These are phyloP conservation scores for Timema cristinae DNA, from an alignment of 2,888 invertebrate genomes.

Conservation along the genomic window DNA sequence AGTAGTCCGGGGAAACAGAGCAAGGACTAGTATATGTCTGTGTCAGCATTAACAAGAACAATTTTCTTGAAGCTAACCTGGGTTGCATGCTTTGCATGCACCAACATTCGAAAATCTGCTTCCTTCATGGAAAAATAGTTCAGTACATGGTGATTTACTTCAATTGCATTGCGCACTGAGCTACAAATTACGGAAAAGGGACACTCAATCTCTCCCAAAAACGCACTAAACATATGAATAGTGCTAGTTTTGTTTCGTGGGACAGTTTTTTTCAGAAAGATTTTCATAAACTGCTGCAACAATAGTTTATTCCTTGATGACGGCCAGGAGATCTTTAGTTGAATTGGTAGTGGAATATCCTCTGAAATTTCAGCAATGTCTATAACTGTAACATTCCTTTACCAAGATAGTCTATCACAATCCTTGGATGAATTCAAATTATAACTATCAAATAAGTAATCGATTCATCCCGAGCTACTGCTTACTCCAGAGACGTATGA, in stretches of 20 bases:
- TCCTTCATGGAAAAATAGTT: background rate
- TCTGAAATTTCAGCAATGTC: constrained; percentile 2
- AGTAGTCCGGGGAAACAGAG: constrained; percentile 2
- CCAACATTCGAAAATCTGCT: background rate
- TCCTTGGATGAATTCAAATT: constrained; percentile 1
- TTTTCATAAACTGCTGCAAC: constrained; percentile 7
- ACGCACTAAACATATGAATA: background rate
- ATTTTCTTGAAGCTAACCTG: background rate
- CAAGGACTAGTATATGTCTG: background rate
- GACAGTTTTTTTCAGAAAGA: background rate
- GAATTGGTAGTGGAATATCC: constrained; percentile 6
- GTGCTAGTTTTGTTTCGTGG: background rate
- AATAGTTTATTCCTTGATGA: constrained; percentile 9
- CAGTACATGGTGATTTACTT: background rate
- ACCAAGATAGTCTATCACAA: too few species aligned
- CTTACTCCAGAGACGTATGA: background rate
- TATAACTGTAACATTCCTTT: background rate
- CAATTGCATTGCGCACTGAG: background rate
- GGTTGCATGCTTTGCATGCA: constrained; percentile 1
- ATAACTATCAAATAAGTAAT: background rate
- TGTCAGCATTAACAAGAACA: background rate
- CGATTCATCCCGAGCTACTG: background rate
- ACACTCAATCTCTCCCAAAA: background rate
- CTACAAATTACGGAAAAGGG: background rate
- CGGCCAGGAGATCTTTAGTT: too few species aligned